phyloP scores from a whole-genome alignment of 2,113 vertebrate genomes.

The Pelvicachromis taeniatus region DNA sequence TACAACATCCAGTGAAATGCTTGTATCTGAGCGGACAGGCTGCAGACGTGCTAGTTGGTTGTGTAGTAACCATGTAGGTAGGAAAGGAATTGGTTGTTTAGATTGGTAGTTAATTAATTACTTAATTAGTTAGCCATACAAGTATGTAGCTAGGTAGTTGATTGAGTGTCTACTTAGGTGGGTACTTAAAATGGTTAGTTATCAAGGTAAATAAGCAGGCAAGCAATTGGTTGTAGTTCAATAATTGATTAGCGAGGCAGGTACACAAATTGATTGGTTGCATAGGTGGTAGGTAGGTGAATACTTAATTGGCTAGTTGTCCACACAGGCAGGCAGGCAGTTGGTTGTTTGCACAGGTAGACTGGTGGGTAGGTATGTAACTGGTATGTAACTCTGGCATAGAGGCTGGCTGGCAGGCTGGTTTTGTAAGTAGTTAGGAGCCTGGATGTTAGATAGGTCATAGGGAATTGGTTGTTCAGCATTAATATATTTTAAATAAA shows the following conservation, averaged over 20 bases:
- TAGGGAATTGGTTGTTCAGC: not conserved
- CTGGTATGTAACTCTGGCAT: not conserved
- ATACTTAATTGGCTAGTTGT: not conserved
- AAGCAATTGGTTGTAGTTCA: not conserved
- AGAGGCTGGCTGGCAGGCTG: not conserved
- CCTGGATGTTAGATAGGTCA: fast-evolving
- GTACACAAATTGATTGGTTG: not conserved
- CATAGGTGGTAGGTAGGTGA: not conserved
- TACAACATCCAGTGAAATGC: too few relatives aligned
- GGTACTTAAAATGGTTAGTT: too few relatives aligned
- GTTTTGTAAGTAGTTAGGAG: not conserved
- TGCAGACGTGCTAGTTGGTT: not conserved
- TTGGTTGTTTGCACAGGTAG: not conserved
- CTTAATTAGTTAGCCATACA: too few relatives aligned
- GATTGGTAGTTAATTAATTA: not conserved
- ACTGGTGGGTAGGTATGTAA: not conserved
- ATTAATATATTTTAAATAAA: not conserved
- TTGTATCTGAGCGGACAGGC: too few relatives aligned
- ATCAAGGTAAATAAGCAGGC: too few relatives aligned
- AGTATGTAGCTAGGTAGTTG: too few relatives aligned
- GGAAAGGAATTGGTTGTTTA: not conserved
- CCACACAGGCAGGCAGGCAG: not conserved
- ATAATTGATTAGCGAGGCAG: not conserved
- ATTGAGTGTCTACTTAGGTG: too few relatives aligned
- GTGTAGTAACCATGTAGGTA: not conserved